Base-by-base conservation (phyloP, 2,113 vertebrate genomes). In the Gadus chalcogrammus region DNA sequence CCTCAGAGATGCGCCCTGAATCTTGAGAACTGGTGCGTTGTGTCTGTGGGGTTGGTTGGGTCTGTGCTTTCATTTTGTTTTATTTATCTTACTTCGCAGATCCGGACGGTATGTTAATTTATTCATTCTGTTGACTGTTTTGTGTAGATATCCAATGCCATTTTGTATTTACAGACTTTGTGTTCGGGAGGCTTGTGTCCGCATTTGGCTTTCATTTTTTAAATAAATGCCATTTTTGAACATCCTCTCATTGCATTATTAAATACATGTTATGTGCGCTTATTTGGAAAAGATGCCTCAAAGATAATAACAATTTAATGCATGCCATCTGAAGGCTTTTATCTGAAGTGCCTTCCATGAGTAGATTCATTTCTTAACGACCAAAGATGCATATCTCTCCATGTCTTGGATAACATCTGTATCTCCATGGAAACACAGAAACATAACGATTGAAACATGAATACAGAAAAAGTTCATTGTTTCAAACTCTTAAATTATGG, bases 201-300 rank as follows among this genome's bases (percentile, higher is more conserved):
- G 78, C 68, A 67, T 76, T 79, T 75, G 31, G 31, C 31, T 35
- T 35, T 35, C 31, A 35, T 31, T 70, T 79, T 86, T 88, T 71
- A 56, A 91, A 91, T 92, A 91, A 92, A 92, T 6, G 77, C 83
- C 86, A 88, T 91, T 92, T 91, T 91, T 87, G 79, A 86, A 89
- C 85, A 88, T 86, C 65, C 82, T 87, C 78, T 87, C 75, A 62
- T 74, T 67, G 9, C 12, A 48, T 48, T 48, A 48, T 48, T 48
- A 48, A 9, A 48, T 11, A 48, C 12, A 48, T 48, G 42, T 48
- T 2, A 48, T 48, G 1, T 48, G 31, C 31, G 31, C 31, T 35
- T 35, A 35, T 35, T 35, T 35, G 31, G 31, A 35, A 4, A 35
- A 35, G 42, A 48, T 48, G 11, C 2, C 12, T 48, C 12, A 12